A percentile compares a stretch with the other conserved stretches of the same genome.
phyloP scores from a whole-genome alignment of 2,888 invertebrate genomes.

The Cheilosia scutellata region DNA sequence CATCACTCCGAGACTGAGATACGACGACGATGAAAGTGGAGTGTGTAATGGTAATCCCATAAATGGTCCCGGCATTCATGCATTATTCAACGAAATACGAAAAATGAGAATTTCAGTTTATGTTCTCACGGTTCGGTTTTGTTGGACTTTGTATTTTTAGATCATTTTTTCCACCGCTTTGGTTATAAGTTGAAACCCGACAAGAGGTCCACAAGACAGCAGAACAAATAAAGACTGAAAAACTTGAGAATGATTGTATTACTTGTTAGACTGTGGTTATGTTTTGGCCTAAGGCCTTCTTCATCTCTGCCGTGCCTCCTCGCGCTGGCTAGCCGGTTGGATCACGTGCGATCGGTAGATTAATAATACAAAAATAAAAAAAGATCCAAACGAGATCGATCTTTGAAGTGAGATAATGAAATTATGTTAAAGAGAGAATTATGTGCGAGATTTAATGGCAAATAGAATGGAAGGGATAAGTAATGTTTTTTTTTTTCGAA shows the following conservation, averaged over 20 bases:
- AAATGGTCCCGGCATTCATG: slow-evolving; percentile 61
- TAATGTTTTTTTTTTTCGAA: slow-evolving; percentile 12
- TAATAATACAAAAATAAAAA: not conserved
- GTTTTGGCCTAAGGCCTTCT: slow-evolving; percentile 3
- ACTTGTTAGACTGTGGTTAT: not conserved
- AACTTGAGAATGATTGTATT: slow-evolving; percentile 25
- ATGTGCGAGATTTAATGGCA: slow-evolving; percentile 27
- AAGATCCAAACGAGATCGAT: slow-evolving; percentile 21
- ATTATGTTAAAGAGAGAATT: slow-evolving; percentile 18
- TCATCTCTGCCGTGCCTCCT: not conserved
- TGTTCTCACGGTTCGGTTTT: slow-evolving; percentile 63
- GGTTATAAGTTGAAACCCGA: slow-evolving; percentile 3
- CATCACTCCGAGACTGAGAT: slow-evolving; percentile 20
- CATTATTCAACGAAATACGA: slow-evolving; percentile 57
- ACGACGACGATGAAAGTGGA: slow-evolving; percentile 27
- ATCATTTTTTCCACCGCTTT: not conserved
- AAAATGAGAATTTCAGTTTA: slow-evolving; percentile 39
- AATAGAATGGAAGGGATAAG: slow-evolving; percentile 7
- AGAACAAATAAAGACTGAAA: not conserved
- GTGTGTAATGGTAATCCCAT: slow-evolving; percentile 35
- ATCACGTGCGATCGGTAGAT: slow-evolving; percentile 8
- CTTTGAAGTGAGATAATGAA: slow-evolving; percentile 32
- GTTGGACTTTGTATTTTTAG: slow-evolving; percentile 14
- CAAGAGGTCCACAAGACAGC: slow-evolving; percentile 19
- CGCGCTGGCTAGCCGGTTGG: not conserved